phyloP scores from a whole-genome alignment of 2,797 vertebrate species.

The Uromys caudimaculatus region DNA sequence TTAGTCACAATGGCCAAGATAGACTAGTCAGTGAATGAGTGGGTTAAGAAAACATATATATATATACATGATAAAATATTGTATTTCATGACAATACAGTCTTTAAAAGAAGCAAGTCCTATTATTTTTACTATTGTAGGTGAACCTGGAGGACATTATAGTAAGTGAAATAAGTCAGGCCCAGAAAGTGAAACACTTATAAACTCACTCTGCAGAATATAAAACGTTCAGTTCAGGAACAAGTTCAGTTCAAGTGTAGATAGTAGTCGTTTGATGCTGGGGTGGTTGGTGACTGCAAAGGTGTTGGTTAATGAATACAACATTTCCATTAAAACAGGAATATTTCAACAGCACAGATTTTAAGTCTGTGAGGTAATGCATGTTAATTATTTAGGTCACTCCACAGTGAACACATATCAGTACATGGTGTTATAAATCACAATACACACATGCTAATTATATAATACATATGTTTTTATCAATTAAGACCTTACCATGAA shows the following conservation, averaged over 20 bases:
- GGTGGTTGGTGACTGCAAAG: background rate
- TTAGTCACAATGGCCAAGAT: background rate
- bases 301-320: background rate
- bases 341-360: background rate
- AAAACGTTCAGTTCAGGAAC: background rate
- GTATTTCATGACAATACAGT: background rate
- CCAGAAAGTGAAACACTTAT: background rate
- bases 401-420: background rate
- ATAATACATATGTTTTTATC: background rate
- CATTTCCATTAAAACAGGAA: background rate
- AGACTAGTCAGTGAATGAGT: background rate
- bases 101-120: slow-evolving; percentile 13
- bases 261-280: background rate
- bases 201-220: background rate
- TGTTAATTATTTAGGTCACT: background rate
- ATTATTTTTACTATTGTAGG: background rate
- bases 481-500: background rate
- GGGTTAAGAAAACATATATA: background rate
- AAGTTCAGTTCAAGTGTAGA: background rate
- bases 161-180: background rate
- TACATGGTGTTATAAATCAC: background rate
- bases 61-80: background rate
- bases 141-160: background rate
- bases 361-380: background rate
- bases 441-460: background rate